Evolutionary conservation across 2,888 invertebrate species (phyloP), one percentile per base, ranked within the genome.

Genomic region (Drosophila aldrichi): DNA sequence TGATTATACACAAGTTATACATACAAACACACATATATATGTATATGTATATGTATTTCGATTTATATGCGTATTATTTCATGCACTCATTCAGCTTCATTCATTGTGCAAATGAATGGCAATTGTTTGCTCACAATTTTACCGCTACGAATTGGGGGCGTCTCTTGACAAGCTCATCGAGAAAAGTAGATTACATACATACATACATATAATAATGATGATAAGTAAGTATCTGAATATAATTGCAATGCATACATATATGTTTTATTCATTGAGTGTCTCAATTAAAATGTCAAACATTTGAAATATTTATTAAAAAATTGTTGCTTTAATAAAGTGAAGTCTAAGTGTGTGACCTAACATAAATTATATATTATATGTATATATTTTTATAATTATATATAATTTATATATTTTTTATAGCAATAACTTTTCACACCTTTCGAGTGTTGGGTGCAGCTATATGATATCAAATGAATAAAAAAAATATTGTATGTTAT

Each of bases 51-150:
- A 4, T 32, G 7, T 3, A 32, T 55, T 44, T 55, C 22, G 41
- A 68, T 64, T 67, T 59, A 49, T 70, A 56, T 74, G 70, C 65
- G 64, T 75, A 73, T 71, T 69, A 64, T 57, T 76, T 71, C 51
- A 63, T 62, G 60, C 61, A 68, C 74, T 79, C 82, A 73, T 82
- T 87, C 75, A 81, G 81, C 73, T 76, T 70, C 67, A 81, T 84
- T 84, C 84, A 84, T 77, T 87, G 79, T 77, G 79, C 74, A 81
- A 87, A 84, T 84, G 84, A 82, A 83, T 82, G 77, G 72, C 73
- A 72, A 76, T 76, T 79, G 84, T 86, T 71, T 68, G 66, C 73
- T 46, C 57, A 62, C 68, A 64, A 66, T 70, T 84, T 70, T 49
- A 67, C 65, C 70, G 74, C 64, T 49, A 44, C 61, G 74, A 74